Conservation (phyloP, 2,888 invertebrate genomes). For the Latrodectus hesperus region DNA sequence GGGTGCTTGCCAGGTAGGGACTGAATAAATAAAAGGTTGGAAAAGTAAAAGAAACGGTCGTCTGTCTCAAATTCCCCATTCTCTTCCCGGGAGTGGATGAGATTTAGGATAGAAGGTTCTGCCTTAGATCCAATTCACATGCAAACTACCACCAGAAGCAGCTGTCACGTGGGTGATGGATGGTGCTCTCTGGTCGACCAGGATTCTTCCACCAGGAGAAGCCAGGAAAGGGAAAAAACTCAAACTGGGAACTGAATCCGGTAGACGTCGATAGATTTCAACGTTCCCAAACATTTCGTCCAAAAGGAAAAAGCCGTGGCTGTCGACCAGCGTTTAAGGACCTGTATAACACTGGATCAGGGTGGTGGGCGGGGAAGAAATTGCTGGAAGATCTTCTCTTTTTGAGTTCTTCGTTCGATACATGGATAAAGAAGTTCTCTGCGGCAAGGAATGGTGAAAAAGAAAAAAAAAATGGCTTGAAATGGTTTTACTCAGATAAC, state of each 20-base stretch:
- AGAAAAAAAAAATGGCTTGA: neutral
- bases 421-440: neutral
- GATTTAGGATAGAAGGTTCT: slow-evolving; percentile 34
- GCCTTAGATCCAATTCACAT: slow-evolving; percentile 65
- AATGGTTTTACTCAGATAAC: slow-evolving; percentile 8
- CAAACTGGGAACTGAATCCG: too few relatives aligned
- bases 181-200: slow-evolving; percentile 42
- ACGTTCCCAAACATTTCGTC: neutral
- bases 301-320: slow-evolving; percentile 8
- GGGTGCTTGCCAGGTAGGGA: slow-evolving; percentile 14
- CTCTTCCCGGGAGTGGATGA: slow-evolving; percentile 36
- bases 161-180: slow-evolving; percentile 64
- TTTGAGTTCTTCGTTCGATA: neutral
- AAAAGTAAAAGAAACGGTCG: slow-evolving; percentile 20
- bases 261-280: neutral
- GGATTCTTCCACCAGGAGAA: slow-evolving; percentile 21
- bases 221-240: too few relatives aligned
- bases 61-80: slow-evolving; percentile 62
- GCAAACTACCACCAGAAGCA: slow-evolving; percentile 66
- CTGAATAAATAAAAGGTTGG: slow-evolving; percentile 23
- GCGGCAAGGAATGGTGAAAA: neutral
- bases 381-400: neutral
- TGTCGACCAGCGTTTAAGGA: slow-evolving; percentile 54
- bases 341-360: slow-evolving; percentile 61
- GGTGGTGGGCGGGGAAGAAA: slow-evolving; percentile 13